These are phyloP conservation scores for Harmothoe impar DNA, from an alignment of 2,888 invertebrate genomes.

Conservation along the genomic window DNA sequence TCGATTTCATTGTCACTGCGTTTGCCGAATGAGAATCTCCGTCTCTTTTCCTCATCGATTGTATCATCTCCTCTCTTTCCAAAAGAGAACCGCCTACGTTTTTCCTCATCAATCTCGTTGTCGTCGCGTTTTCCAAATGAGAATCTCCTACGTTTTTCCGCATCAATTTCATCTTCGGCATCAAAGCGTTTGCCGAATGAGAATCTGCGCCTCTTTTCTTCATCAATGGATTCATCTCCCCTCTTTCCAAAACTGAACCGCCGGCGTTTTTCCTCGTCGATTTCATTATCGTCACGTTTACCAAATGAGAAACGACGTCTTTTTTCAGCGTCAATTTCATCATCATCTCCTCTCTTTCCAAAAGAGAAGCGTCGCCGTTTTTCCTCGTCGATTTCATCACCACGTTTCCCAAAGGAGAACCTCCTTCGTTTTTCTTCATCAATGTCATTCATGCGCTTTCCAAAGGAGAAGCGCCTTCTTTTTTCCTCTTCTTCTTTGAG, in stretches of 20 bases:
- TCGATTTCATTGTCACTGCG: conserved; percentile 33
- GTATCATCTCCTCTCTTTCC: conserved; percentile 33
- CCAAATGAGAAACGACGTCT: conserved; percentile 44
- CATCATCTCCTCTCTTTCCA: conserved; percentile 32
- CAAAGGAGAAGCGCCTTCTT: conserved; percentile 41
- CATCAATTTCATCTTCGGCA: conserved; percentile 10
- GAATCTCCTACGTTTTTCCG: conserved; percentile 37
- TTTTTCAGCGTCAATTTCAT: conserved; percentile 7
- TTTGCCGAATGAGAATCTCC: conserved; percentile 52
- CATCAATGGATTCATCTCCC: neutral
- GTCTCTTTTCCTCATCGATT: conserved; percentile 35
- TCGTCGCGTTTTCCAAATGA: conserved; percentile 40
- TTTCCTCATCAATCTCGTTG: conserved; percentile 2
- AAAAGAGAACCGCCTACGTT: conserved; percentile 43
- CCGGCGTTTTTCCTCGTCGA: conserved; percentile 44
- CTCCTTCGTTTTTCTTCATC: conserved; percentile 45
- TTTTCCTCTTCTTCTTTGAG: conserved; percentile 33
- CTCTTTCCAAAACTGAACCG: conserved; percentile 43
- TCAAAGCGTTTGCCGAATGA: conserved; percentile 38
- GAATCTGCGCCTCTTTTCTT: conserved; percentile 29
- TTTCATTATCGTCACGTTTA: conserved; percentile 27
- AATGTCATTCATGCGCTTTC: conserved; percentile 41
- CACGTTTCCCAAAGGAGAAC: conserved; percentile 49
- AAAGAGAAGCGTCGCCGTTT: conserved; percentile 34
- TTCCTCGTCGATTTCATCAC: conserved; percentile 34